These are phyloP conservation scores for Chymomyza caudatula DNA, from an alignment of 2,888 invertebrate genomes.

Conservation along the genomic window DNA sequence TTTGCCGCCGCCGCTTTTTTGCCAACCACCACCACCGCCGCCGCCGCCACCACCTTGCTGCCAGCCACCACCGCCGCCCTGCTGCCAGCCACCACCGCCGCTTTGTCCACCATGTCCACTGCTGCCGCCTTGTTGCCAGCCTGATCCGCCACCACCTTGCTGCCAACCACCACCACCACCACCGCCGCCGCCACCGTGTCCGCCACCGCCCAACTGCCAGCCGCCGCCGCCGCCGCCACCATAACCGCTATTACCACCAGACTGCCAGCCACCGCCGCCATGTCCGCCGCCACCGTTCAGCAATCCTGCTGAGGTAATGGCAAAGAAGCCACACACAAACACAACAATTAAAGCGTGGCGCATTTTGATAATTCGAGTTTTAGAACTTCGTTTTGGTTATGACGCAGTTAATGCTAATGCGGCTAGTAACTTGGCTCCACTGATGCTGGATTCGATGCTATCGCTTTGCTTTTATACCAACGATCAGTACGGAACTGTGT, in stretches of 20 bases:
- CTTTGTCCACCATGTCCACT: conserved; percentile 37
- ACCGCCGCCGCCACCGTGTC: conserved; percentile 26
- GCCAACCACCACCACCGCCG: conserved; percentile 23
- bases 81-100: conserved; percentile 21
- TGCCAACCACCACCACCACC: conserved; percentile 28
- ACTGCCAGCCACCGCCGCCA: conserved; percentile 1
- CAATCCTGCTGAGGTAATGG: conserved; percentile 54
- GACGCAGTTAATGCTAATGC: not conserved
- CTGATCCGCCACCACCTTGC: conserved; percentile 22
- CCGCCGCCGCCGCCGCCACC: conserved; percentile 22
- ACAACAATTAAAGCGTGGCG: conserved; percentile 53
- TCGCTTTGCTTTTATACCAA: conserved; percentile 57
- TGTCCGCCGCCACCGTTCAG: conserved; percentile 43
- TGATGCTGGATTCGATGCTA: conserved; percentile 46
- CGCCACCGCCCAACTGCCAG: conserved; percentile 6
- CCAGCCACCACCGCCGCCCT: conserved; percentile 3
- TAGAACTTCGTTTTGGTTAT: conserved; percentile 15
- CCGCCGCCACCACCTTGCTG: conserved; percentile 21
- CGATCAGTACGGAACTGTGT: conserved; percentile 21
- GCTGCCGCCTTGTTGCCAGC: conserved; percentile 25
- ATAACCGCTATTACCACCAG: conserved; percentile 25
- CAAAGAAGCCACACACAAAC: conserved; percentile 52
- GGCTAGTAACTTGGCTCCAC: conserved; percentile 38
- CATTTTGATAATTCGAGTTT: conserved; percentile 38
- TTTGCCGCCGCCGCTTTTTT: conserved; percentile 35